phyloP scores from a whole-genome alignment of 1,140 invertebrate species.

The Drosophila ogumai region DNA sequence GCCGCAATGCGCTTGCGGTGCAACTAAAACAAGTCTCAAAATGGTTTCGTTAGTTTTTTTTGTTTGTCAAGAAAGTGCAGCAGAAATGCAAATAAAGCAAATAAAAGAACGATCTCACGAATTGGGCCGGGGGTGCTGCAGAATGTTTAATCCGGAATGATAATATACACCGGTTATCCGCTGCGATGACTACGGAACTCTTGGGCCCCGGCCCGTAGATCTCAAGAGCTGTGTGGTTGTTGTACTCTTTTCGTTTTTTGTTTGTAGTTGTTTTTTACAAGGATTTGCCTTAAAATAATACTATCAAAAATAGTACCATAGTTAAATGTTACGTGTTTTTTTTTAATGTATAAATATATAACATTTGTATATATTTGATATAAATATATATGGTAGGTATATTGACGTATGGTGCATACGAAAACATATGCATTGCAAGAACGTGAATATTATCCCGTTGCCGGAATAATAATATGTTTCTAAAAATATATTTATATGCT shows the following conservation, averaged over 20 bases:
- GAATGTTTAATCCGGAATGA: not conserved
- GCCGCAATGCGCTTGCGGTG: slow-evolving; percentile 63
- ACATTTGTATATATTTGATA: slow-evolving; percentile 67
- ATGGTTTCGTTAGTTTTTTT: slow-evolving; percentile 14
- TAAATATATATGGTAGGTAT: slow-evolving; percentile 66
- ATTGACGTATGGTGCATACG: slow-evolving; percentile 78
- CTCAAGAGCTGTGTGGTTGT: slow-evolving; percentile 32
- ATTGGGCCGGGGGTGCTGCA: slow-evolving; percentile 13
- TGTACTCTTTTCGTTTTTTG: slow-evolving; percentile 37
- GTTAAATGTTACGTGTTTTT: slow-evolving; percentile 66
- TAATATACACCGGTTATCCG: slow-evolving; percentile 18
- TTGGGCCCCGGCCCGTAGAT: slow-evolving; percentile 22
- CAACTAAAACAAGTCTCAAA: slow-evolving; percentile 57
- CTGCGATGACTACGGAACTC: slow-evolving; percentile 8
- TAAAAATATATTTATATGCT: slow-evolving; percentile 84
- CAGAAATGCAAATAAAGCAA: slow-evolving; percentile 80
- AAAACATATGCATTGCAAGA: slow-evolving; percentile 84
- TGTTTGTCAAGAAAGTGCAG: slow-evolving; percentile 72
- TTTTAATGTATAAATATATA: slow-evolving; percentile 75
- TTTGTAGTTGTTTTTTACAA: slow-evolving; percentile 75
- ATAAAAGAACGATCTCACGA: slow-evolving; percentile 75
- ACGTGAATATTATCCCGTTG: slow-evolving; percentile 75
- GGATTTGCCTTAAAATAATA: slow-evolving; percentile 82
- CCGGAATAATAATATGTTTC: slow-evolving; percentile 82
- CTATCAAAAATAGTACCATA: slow-evolving; percentile 83